A percentile compares a stretch with the other conserved stretches of the same genome.
Evolutionary conservation across 1,140 invertebrate species (phyloP).

Genomic region (Drosophila tristis): DNA sequence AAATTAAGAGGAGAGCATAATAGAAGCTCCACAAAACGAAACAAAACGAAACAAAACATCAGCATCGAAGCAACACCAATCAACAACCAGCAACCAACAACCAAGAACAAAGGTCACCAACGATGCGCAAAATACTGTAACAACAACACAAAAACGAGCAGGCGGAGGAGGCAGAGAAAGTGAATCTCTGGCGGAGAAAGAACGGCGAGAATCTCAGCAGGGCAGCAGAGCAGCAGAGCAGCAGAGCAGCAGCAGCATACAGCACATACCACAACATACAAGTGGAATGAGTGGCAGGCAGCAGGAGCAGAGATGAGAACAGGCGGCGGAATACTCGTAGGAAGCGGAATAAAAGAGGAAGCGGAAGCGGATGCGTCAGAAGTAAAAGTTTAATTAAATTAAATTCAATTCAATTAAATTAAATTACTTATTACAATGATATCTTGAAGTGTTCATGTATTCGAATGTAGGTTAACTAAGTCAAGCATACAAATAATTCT

Average conservation of each 20-base stretch:
- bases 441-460: constrained; percentile 82
- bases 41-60: constrained; percentile 5
- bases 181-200: background rate
- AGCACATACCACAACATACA: constrained; percentile 12
- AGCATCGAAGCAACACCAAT: constrained; percentile 44
- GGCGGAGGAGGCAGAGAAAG: background rate
- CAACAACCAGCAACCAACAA: constrained; percentile 16
- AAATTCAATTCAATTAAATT: constrained; percentile 77
- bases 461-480: constrained; percentile 80
- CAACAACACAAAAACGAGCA: constrained; percentile 15
- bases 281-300: constrained; percentile 15
- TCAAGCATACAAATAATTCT: constrained; percentile 70
- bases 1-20: constrained; percentile 8
- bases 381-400: constrained; percentile 72
- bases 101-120: constrained; percentile 21
- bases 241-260: too few species aligned
- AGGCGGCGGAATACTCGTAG: too few species aligned
- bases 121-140: constrained; percentile 3
- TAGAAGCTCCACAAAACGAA: background rate
- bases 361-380: constrained; percentile 17
- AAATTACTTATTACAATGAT: constrained; percentile 80
- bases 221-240: too few species aligned
- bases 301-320: background rate
- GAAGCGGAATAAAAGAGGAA: background rate
- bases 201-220: background rate